Evolutionary conservation across 2,888 invertebrate species (phyloP), one percentile per base, ranked within the genome.

Genomic region (Drosophila birchii): DNA sequence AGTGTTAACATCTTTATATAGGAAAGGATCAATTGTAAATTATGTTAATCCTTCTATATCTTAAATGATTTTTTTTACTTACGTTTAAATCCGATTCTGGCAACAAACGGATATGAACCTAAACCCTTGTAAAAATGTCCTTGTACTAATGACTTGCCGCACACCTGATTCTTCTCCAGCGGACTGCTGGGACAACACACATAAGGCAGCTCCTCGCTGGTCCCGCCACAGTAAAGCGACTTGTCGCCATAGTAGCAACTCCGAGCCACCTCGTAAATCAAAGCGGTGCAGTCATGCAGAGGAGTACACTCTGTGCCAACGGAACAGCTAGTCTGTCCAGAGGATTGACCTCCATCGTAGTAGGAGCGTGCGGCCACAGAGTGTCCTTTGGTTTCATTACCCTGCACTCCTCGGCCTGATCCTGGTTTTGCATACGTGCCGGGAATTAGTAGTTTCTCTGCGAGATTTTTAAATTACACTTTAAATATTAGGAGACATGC

Each of bases 21-120:
- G 9, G 26, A 6, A 20, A n/a, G 7, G 43, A 12, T 20, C 3
- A 9, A 9, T 39, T 39, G 7, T n/a, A 39, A 39, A 39, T 18
- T 7, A 20, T 41, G 5, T 38, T 1, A 16, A 14, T 26, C 8
- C 16, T 8, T 32, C 11, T 32, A 2, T 32, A 34, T 34, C 9
- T 34, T 34, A 9, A 11, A 12, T 34, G 3, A 34, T 3, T 9
- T 9, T 26, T 1, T n/a, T n/a, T n/a, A 92, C 94, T 94, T 92
- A 96, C 96, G 95, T 86, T 95, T 94, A 85, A 96, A 96, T 38
- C 96, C 96, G 74, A 97, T 94, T 81, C 96, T 93, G 0, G 95
- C 96, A 0, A 96, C 94, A 94, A 96, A 96, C 0, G 96, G 96
- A 90, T 95, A 96, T 0, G 95, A 94, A 2, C 96, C 96, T 9